phyloP scores from a whole-genome alignment of 1,140 invertebrate genomes.

The Apis florea region DNA sequence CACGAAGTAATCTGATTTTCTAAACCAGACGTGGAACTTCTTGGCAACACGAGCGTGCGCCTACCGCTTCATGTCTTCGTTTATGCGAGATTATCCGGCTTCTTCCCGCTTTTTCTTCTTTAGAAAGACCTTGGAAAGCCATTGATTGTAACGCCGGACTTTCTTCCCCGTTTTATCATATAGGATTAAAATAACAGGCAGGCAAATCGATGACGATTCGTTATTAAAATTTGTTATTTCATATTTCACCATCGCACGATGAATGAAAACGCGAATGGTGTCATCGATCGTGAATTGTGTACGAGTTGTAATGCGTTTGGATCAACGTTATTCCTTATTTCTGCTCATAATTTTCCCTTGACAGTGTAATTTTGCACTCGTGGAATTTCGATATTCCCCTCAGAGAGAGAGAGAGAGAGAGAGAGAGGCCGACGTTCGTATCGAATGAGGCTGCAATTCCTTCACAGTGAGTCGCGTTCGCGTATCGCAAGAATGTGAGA shows the following conservation, averaged over 20 bases:
- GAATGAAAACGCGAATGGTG: neutral
- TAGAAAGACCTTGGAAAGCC: neutral
- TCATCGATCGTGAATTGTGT: neutral
- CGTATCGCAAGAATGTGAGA: neutral
- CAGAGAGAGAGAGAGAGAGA: too few species aligned
- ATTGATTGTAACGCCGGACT: neutral
- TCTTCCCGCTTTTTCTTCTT: neutral
- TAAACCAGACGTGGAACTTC: constrained; percentile 7
- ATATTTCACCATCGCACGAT: neutral
- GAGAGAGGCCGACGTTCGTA: neutral
- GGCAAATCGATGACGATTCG: neutral
- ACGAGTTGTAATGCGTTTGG: too few species aligned
- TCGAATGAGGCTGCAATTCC: constrained; percentile 14
- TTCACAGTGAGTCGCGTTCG: neutral
- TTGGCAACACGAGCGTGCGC: neutral
- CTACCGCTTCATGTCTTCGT: constrained; percentile 1
- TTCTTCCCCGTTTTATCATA: neutral
- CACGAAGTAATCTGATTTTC: constrained; percentile 34
- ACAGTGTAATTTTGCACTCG: constrained; percentile 16
- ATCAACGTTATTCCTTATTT: neutral
- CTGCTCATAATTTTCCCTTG: neutral
- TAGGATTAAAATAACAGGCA: too few species aligned
- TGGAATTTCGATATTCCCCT: constrained; percentile 17
- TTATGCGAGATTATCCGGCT: neutral
- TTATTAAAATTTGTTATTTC: neutral